A percentile compares a stretch with the other conserved stretches of the same genome.
Evolutionary conservation across 2,113 vertebrate species (phyloP).

Genomic region (Phasianus colchicus): DNA sequence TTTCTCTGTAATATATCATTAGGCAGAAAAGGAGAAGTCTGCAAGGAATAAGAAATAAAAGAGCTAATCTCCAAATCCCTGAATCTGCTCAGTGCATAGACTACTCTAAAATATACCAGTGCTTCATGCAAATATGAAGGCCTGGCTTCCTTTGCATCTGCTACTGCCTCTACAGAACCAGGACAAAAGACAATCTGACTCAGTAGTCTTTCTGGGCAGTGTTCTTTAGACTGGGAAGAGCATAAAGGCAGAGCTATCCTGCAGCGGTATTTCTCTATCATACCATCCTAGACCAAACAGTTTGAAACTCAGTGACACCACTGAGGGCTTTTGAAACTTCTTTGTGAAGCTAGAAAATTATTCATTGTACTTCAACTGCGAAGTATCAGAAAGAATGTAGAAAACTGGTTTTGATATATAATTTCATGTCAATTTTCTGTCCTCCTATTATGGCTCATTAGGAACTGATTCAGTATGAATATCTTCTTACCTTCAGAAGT

Average conservation of each 20-base stretch:
- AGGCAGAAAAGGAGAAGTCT: neutral
- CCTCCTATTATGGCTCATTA: neutral
- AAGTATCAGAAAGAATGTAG: neutral
- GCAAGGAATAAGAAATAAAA: neutral
- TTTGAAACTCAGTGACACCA: neutral
- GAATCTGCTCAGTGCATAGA: rapidly evolving
- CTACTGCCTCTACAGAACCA: neutral
- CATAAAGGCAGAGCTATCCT: neutral
- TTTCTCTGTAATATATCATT: neutral
- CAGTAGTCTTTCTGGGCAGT: neutral
- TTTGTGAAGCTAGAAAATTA: neutral
- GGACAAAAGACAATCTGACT: neutral
- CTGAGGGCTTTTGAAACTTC: neutral
- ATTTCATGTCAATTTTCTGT: neutral
- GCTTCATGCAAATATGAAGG: neutral
- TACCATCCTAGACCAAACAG: neutral
- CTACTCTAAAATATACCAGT: rapidly evolving
- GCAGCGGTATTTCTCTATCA: neutral
- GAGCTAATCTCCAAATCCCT: neutral
- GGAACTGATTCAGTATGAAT: neutral
- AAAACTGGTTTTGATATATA: neutral
- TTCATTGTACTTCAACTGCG: neutral
- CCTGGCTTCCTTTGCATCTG: neutral
- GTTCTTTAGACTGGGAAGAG: neutral
- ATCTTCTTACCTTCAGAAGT: neutral